Evolutionary conservation across 53 echinoderm and acorn worm genomes (phyloP), one percentile per base, ranked within the genome.

Genomic region (Paracentrotus lividus): DNA sequence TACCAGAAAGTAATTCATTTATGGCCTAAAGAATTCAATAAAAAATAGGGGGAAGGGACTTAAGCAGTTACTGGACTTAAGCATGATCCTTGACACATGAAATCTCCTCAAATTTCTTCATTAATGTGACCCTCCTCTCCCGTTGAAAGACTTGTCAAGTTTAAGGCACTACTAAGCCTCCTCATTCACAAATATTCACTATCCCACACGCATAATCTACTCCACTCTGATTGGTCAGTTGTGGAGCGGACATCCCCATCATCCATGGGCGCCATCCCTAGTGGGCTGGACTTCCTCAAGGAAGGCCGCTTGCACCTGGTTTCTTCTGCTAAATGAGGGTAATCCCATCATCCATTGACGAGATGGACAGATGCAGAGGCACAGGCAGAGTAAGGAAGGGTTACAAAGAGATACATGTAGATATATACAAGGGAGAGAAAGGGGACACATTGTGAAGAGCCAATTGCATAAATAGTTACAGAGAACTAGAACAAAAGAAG

Each of bases 211-310:
- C 72, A 38, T 36, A 67, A 5, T 64, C 0, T 72, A 72, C 72
- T 40, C 36, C 26, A 1, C 26, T n/a, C 85, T 85, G 85, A 85
- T 85, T 85, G 85, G 85, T 85, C 51, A 51, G 29, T 49, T 26
- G 47, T 40, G 10, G 27, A 51, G 27, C 85, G 26, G 51, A 85
- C 85, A 49, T 47, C 85, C 31, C 85, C 27, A 85, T 47, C 51
- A 85, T 49, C 51, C 49, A 31, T 31, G 47, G 49, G 85, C 85
- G 85, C 85, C 85, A 85, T 47, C 85, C 51, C 47, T 85, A 43
- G 85, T 85, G 85, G 85, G 47, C 85, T 49, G 85, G 9, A 51
- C 51, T 85, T 85, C 85, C 85, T 49, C 0, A 47, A 47, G 85
- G 47, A 85, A 85, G 49, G 47, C 9, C 26, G 85, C 85, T 0